Base-by-base conservation (phyloP, 2,888 invertebrate genomes). In the Hirtodrosophila confusa region DNA sequence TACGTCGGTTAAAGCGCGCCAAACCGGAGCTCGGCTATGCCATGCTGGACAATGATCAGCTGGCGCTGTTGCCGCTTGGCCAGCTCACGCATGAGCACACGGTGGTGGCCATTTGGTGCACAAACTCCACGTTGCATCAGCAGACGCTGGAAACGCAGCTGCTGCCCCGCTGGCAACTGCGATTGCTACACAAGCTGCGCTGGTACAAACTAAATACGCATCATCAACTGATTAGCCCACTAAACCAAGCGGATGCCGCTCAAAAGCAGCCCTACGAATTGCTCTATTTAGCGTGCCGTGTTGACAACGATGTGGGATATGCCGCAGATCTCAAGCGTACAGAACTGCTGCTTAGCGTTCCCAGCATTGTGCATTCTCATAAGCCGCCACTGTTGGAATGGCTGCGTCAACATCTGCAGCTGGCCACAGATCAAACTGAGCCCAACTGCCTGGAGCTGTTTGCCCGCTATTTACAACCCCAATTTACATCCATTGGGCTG, bases 361-460 rank as follows among this genome's bases (percentile, higher is more conserved):
- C 99, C 0, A 98, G 98, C 92, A 95, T 96, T 11, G 93, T 98
- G 62, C 98, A 99, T 92, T 99, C 99, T 0, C 97, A 98, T 90
- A 99, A 99, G 92, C 98, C 98, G 39, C 98, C 98, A 0, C 91
- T 99, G 55, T 87, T 93, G 77, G 94, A 95, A 94, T 93, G 92
- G 89, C 69, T 89, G 10, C 69, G 68, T 3, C 64, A 75, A 9
- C 23, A 78, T 4, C 73, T 96, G 93, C 95, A 3, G 7, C 51
- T 56, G 6, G 23, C 9, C 0, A 5, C 3, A 0, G 17, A 27
- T 9, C 85, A 77, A 27, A 12, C n/a, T 4, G 47, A 75, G 4
- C 86, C 90, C 8, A 93, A 93, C 69, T 95, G 95, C 78, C 91
- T 98, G 75, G 99, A 99, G 92, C 90, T 99, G 54, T 99, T 98